Evolutionary conservation across 2,113 vertebrate genomes (phyloP).

Genomic region (Tinamus guttatus): DNA sequence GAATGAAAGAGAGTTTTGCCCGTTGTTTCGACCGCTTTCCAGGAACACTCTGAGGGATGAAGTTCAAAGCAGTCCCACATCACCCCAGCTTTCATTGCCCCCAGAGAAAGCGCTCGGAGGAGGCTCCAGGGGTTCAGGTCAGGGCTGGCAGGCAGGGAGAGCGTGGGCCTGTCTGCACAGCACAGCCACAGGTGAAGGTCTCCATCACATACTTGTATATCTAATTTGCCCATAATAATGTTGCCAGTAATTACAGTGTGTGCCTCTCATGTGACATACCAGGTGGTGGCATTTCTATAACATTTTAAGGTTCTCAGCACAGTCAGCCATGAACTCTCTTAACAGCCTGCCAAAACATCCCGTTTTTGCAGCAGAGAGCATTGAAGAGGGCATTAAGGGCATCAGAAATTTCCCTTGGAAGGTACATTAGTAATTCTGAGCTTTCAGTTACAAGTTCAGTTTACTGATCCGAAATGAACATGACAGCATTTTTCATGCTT

Average conservation of each 20-base stretch:
- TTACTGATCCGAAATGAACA: background rate
- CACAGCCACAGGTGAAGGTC: background rate
- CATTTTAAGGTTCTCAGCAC: background rate
- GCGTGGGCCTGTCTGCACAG: constrained; percentile 1
- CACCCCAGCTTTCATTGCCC: background rate
- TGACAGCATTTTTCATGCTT: background rate
- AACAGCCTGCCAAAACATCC: background rate
- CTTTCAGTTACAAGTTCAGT: background rate
- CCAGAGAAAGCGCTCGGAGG: background rate
- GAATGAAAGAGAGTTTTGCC: constrained; percentile 37
- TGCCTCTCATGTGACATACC: background rate
- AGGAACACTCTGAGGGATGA: background rate
- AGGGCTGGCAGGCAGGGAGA: background rate
- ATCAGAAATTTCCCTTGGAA: background rate
- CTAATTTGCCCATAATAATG: constrained; percentile 35
- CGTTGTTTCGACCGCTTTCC: constrained; percentile 34
- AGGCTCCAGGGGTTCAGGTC: background rate
- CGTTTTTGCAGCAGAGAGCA: background rate
- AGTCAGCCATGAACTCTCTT: constrained; percentile 17
- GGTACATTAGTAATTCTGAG: background rate
- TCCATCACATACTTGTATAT: background rate
- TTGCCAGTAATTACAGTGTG: background rate
- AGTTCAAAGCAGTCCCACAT: background rate
- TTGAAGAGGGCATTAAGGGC: background rate
- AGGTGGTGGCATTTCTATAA: constrained; percentile 16